Base-by-base conservation (phyloP, 64 coral and sea anemone genomes). In the Porites lutea region DNA sequence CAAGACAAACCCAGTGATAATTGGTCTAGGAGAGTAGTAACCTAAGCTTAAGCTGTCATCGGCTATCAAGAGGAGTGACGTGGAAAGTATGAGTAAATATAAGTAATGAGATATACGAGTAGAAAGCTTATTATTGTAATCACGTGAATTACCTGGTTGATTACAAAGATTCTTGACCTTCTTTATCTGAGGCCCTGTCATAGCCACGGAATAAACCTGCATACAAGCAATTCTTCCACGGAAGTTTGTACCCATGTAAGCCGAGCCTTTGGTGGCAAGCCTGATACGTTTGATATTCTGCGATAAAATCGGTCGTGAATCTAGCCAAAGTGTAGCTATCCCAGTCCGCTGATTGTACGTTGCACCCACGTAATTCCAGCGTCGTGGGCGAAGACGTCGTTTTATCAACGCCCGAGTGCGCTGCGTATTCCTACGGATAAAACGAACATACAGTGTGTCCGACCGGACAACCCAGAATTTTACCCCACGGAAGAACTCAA, bases 321-420 rank as follows among this genome's bases (percentile, higher is more conserved):
- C 60, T 19, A 89, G 51, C 95, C 95, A 96, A 15, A 96, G 65
- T 1, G 88, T 96, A 15, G 75, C 95, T 15, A 74, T 94, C 59
- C 90, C 84, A 15, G 88, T 88, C 52, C 77, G 68, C 52, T 90
- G 74, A 71, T 94, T 82, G 44, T 96, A 96, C 2, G 95, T 94
- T 18, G 83, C 75, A 37, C 84, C 95, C 0, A 94, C 92, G 48
- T 96, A 96, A 72, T 96, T 96, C 95, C 95, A 96, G 65, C 61
- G 55, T 47, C 59, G 50, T 22, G 74, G 87, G 14, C 59, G 83
- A 7, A 96, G 68, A 21, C 79, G 89, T 43, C 66, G 93, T 27
- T 88, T 84, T 15, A 43, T 66, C 10, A 96, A 43, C 11, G 54
- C 79, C 10, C 86, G 88, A 4, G 82, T 69, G 18, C 59, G 79